These are phyloP conservation scores for Parotocinclus haroldoi DNA, from an alignment of 2,797 vertebrate genomes.

Conservation along the genomic window DNA sequence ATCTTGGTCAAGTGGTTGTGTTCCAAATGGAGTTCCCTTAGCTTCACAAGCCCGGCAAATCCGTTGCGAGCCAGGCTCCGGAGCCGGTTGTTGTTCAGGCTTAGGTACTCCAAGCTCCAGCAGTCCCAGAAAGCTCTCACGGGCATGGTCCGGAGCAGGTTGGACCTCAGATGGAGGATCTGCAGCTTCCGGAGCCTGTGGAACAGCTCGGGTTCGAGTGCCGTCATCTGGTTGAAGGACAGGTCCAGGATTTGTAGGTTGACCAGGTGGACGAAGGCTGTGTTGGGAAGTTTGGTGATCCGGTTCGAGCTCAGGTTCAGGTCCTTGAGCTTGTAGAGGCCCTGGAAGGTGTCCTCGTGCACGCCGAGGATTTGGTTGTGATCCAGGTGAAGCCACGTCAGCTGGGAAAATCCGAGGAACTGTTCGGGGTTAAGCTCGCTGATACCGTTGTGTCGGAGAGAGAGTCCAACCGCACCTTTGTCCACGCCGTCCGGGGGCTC, in stretches of 20 bases:
- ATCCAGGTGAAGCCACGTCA: conserved; percentile 98
- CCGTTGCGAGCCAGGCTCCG: conserved; percentile 96
- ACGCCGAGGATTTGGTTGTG: conserved; percentile 96
- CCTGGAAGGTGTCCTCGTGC: conserved; percentile 97
- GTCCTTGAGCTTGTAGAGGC: conserved; percentile 98
- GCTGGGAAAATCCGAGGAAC: conserved; percentile 96
- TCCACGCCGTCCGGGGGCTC: conserved; percentile 95
- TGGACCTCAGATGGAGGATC: conserved; percentile 94
- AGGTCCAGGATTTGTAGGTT: conserved; percentile 98
- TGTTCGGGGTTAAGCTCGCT: conserved; percentile 93
- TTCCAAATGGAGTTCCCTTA: conserved; percentile 97
- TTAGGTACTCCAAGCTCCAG: conserved; percentile 96
- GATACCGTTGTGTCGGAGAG: conserved; percentile 97
- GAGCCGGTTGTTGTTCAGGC: conserved; percentile 94
- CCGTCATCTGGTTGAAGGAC: conserved; percentile 97
- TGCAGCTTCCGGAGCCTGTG: conserved; percentile 96
- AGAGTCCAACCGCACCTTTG: conserved; percentile 94
- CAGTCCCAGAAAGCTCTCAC: conserved; percentile 98
- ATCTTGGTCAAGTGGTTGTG: conserved; percentile 99
- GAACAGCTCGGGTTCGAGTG: conserved; percentile 94
- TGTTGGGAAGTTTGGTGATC: conserved; percentile 98
- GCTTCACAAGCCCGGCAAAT: conserved; percentile 97
- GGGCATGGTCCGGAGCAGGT: conserved; percentile 95
- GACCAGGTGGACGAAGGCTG: conserved; percentile 99
- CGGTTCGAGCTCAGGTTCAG: conserved; percentile 98